phyloP scores from a whole-genome alignment of 2,888 invertebrate genomes.

The Sabellastarte sp. region DNA sequence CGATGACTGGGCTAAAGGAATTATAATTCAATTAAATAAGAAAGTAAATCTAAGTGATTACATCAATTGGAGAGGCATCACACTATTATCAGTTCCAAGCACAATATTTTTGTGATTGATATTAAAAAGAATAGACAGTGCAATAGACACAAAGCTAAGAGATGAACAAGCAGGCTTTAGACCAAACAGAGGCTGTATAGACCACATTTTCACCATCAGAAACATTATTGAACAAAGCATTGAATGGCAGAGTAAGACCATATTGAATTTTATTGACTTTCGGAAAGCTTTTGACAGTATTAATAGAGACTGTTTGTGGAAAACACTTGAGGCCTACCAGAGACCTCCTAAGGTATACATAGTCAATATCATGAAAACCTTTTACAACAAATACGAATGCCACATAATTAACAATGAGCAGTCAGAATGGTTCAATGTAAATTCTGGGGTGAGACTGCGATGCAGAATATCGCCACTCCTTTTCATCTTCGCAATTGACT shows the following conservation, averaged over 20 bases:
- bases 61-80: background rate
- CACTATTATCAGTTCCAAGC: background rate
- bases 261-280: background rate
- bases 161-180: background rate
- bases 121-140: background rate
- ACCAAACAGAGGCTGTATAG: background rate
- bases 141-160: background rate
- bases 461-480: background rate
- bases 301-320: background rate
- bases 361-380: background rate
- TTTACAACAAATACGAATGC: background rate
- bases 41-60: background rate
- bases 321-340: background rate
- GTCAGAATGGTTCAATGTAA: background rate
- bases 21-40: background rate
- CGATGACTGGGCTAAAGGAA: background rate
- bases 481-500: background rate
- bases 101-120: background rate
- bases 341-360: background rate
- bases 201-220: background rate
- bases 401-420: background rate
- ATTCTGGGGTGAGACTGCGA: too few species aligned
- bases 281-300: background rate
- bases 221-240: background rate
- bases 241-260: background rate